These are phyloP conservation scores for Leucopsar rothschildi DNA, from an alignment of 2,113 vertebrate species.

Conservation along the genomic window DNA sequence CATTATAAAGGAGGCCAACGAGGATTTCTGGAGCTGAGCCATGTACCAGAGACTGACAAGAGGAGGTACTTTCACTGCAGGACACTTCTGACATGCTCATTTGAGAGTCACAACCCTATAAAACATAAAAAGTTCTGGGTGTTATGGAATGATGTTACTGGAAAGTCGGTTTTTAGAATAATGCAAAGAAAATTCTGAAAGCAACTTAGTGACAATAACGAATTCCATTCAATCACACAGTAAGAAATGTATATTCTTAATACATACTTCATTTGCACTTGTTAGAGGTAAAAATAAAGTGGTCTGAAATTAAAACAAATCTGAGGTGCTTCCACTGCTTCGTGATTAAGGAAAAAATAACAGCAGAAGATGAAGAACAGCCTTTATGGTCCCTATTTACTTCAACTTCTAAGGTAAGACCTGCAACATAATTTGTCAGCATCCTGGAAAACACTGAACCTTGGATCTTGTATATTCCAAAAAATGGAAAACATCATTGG, in stretches of 20 bases:
- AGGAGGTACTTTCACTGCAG: conserved; percentile 90
- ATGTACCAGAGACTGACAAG: conserved; percentile 91
- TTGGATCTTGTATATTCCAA: not conserved
- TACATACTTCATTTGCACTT: not conserved
- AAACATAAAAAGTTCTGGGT: conserved; percentile 37
- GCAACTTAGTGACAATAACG: not conserved
- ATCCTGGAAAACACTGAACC: not conserved
- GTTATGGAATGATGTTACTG: not conserved
- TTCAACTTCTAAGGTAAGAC: not conserved
- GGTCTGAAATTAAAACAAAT: not conserved
- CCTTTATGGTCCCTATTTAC: not conserved
- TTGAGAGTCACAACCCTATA: conserved; percentile 92
- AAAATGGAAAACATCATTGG: not conserved
- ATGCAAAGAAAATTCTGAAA: not conserved
- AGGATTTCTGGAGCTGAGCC: conserved; percentile 92
- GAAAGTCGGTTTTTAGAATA: not conserved
- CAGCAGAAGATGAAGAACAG: not conserved
- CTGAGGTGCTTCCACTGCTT: not conserved
- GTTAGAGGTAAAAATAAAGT: not conserved
- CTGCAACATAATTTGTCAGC: not conserved
- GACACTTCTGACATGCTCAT: conserved; percentile 91
- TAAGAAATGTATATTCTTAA: not conserved
- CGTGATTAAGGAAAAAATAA: not conserved
- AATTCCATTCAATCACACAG: not conserved
- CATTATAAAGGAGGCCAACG: conserved; percentile 93